Percentiles rank a stretch among this genome's conserved stretches.
These are phyloP conservation scores for Apoderus coryli DNA, from an alignment of 2,888 invertebrate species.

Conservation along the genomic window DNA sequence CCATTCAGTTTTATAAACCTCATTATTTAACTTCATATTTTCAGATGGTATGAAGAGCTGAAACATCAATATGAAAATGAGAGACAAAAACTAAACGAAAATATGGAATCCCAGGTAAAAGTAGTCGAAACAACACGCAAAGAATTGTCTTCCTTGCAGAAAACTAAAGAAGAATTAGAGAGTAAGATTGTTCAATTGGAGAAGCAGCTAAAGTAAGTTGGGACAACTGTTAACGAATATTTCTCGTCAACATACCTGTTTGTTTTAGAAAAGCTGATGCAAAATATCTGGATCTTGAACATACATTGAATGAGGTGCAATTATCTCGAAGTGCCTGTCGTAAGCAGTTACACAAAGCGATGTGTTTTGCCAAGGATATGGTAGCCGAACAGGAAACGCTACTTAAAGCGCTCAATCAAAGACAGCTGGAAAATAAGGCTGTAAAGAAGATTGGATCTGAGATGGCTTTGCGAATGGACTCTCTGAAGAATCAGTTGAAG, in stretches of 20 bases:
- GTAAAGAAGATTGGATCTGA: slow-evolving; percentile 34
- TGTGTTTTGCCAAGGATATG: slow-evolving; percentile 38
- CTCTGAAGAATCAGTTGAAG: slow-evolving; percentile 35
- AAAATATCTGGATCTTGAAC: slow-evolving; percentile 35
- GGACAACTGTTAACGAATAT: background rate
- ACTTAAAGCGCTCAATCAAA: slow-evolving; percentile 29
- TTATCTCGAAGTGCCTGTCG: slow-evolving; percentile 37
- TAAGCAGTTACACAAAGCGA: slow-evolving; percentile 37
- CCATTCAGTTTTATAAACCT: too few species aligned
- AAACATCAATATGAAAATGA: slow-evolving; percentile 59
- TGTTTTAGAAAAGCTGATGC: slow-evolving; percentile 32
- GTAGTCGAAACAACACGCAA: slow-evolving; percentile 35
- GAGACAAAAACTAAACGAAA: slow-evolving; percentile 41
- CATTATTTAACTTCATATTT: too few species aligned
- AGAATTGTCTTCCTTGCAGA: slow-evolving; percentile 32
- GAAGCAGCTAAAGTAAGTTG: slow-evolving; percentile 32
- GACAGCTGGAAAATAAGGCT: slow-evolving; percentile 29
- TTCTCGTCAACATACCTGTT: background rate
- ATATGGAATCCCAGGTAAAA: slow-evolving; percentile 36
- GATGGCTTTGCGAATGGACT: slow-evolving; percentile 36
- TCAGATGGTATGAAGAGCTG: slow-evolving; percentile 56
- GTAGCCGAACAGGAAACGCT: slow-evolving; percentile 38
- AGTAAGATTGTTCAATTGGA: slow-evolving; percentile 39
- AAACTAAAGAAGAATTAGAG: slow-evolving; percentile 36
- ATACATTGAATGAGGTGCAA: slow-evolving; percentile 33